Base-by-base conservation (phyloP, 2,113 vertebrate species). In the Okapia johnstoni region DNA sequence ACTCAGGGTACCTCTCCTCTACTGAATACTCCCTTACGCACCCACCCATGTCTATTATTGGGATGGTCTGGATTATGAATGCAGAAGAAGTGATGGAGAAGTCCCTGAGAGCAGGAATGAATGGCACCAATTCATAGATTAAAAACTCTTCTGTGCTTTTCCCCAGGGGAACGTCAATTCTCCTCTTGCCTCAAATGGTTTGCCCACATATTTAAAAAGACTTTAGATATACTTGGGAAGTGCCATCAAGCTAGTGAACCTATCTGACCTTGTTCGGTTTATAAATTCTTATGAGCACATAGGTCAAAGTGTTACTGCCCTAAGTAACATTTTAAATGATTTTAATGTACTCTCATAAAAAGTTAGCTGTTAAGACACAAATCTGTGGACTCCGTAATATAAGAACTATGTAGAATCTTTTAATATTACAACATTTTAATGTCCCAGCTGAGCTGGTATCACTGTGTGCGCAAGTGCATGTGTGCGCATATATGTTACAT, bases 331-430 rank as follows among this genome's bases (percentile, higher is more conserved):
- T 95, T 96, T 90, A 92, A 98, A 43, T 95, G 79, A 96, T 97
- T 86, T 95, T 97, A 95, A 98, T 93, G 66, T 50, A 90, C 80
- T 98, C 87, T 36, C 58, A 94, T 50, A 61, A 93, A 89, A 89
- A 57, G 33, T 89, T 40, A 87, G 61, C 63, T 85, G 80, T 50
- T 55, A 97, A 89, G 36, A 97, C 26, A 83, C 57, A 57, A 7
- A 88, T 43, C 36, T 91, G 19, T 66, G 54, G 40, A 80, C 60
- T 96, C 14, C 6, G 60, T 40, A 85, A 57, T 40, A 86, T 13
- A 70, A 43, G 8, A 8, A 66, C 46, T 70, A 76, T 16, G 15
- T 14, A 55, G 50, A 91, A 25, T 54, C 50, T 85, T 96, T 60
- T 40, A 93, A 76, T 46, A 73, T 80, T 19, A 55, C 14, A 43